Base-by-base conservation (phyloP, 1,140 invertebrate species). In the Limonius californicus region DNA sequence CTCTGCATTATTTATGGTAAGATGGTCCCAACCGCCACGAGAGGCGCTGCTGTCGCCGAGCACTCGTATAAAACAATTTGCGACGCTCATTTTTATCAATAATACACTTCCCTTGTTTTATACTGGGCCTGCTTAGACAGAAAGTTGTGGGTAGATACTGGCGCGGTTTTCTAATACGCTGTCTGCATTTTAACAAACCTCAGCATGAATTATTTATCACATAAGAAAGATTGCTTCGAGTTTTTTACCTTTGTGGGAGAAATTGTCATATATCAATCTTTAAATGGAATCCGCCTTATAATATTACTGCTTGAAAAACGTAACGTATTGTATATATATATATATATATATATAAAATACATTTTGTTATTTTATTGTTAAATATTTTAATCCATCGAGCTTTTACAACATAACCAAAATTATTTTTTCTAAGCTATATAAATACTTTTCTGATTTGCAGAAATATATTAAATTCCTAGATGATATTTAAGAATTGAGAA, bases 41-140 rank as follows among this genome's bases (percentile, higher is more conserved):
- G 64, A 47, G 60, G 50, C 50, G 57, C 57, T 47, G 61, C 63
- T 68, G 68, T 70, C 71, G 68, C 71, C 67, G 57, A 59, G 63
- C 71, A 69, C 70, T 69, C 70, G 70, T 73, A 73, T 73, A 73
- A 73, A 73, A 73, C 72, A 73, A 73, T 72, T 73, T 73, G 70
- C 70, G 63, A 64, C 64, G 66, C 69, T 71, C 72, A 71, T 73
- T 73, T 73, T 73, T 73, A 73, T 73, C 72, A 73, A 73, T 73
- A 73, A 71, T 71, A 70, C 66, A 72, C 64, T 66, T 35, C 68
- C 65, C 69, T 66, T 69, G 64, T 65, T 68, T 60, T 59, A 56
- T 61, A 57, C 64, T 55, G 30, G 57, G 27, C 6, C 27, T 61
- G 54, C 54, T 54, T 61, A 54, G 30, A 19, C 55, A 21, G 30